Base-by-base conservation (phyloP, 2,113 vertebrate genomes). In the Hemichromis elongatus region DNA sequence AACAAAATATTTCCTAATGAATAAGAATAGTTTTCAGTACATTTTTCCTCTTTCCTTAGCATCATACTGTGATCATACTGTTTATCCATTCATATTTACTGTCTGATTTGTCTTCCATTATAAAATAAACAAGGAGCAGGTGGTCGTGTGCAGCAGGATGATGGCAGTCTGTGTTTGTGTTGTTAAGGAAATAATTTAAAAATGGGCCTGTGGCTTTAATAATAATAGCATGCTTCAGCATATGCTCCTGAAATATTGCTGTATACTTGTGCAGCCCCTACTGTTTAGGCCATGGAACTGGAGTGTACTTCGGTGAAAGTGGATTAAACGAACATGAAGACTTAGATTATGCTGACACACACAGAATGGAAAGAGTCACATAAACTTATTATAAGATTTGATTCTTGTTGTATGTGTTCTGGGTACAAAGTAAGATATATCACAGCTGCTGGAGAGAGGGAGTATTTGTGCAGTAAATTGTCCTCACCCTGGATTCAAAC, bases 71-170 rank as follows among this genome's bases (percentile, higher is more conserved):
- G 16, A 77, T 68, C 82, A 85, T 45, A 88, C 84, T 87, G 80
- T 52, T 12, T 42, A 73, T 5, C 7, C 85, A 80, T 90, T 86
- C 54, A 70, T 82, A 88, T 93, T 81, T 68, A 87, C 77, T 59
- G 30, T 13, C 52, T 16, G 21, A 45, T 85, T 87, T 86, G 53
- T 85, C 85, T 82, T 61, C 75, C 19, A 30, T 78, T 50, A 82
- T 40, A 16, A 89, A 88, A 91, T 77, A 86, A 89, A 78, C 55
- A 89, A 84, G 45, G 77, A 77, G 77, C 84, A 55, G 84, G 89
- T 86, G 93, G 85, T 79, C 6, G 19, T 80, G 21, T 68, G 68
- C 82, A 68, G 77, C 70, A 37, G 42, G 26, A 57, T 77, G 63
- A 77, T 70, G 3, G 78, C 66, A 19, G 19, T 68, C 52, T 30